Conservation (phyloP, 2,113 vertebrate species). For the Ageneiosus marmoratus region DNA sequence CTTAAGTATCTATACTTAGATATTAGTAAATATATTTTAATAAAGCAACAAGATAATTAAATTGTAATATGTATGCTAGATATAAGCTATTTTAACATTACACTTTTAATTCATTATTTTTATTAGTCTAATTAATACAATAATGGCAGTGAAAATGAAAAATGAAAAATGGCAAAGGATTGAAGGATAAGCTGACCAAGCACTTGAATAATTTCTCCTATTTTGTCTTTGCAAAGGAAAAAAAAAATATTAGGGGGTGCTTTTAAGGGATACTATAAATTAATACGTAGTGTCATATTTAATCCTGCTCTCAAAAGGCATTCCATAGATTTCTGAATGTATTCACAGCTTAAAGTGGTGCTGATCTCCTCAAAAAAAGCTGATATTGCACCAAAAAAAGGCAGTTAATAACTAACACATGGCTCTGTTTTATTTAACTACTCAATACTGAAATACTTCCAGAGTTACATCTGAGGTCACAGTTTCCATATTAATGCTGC, state of each 20-base stretch:
- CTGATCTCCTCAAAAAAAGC: no score
- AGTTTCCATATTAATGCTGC: no score
- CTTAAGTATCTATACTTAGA: no score
- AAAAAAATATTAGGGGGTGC: not conserved
- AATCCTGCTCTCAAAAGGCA: not conserved
- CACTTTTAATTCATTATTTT: not conserved
- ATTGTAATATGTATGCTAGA: not conserved
- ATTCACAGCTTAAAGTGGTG: not conserved
- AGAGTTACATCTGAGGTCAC: no score
- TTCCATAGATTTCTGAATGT: not conserved
- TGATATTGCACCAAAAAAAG: no score
- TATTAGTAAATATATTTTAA: not conserved
- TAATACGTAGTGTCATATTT: not conserved
- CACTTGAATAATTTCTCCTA: no score
- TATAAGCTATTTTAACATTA: not conserved
- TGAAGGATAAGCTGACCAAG: not conserved
- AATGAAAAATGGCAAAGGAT: not conserved
- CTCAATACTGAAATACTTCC: no score
- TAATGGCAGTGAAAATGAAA: no score
- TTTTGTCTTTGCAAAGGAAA: no score
- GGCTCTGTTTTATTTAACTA: no score
- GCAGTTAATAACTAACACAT: no score
- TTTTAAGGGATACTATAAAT: not conserved
- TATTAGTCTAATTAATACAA: not conserved
- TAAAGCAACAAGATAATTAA: not conserved